These are phyloP conservation scores for Corythucha ciliata DNA, from an alignment of 2,888 invertebrate genomes.

Conservation along the genomic window DNA sequence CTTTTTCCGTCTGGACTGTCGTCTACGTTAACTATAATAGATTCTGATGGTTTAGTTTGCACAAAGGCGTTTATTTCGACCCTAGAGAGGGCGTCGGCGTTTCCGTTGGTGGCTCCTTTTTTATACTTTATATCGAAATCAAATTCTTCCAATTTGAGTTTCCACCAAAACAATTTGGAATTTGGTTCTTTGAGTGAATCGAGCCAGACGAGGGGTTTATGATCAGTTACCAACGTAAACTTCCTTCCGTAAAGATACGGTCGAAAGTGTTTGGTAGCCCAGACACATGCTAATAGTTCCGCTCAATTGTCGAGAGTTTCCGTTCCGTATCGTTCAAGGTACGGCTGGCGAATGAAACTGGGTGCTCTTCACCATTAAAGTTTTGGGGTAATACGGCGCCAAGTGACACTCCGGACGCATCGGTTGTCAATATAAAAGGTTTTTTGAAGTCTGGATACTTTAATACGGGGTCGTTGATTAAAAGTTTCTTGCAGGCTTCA, in stretches of 20 bases:
- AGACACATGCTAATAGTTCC: constrained; percentile 9
- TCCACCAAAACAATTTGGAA: constrained; percentile 12
- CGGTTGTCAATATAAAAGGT: constrained; percentile 38
- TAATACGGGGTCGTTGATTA: constrained; percentile 21
- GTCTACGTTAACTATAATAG: too few relatives aligned
- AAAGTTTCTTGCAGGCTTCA: constrained; percentile 17
- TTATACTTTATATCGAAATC: constrained; percentile 38
- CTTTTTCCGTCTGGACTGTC: too few relatives aligned
- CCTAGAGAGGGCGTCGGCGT: constrained; percentile 36
- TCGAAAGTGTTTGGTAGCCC: constrained; percentile 5
- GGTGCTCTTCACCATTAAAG: constrained; percentile 6
- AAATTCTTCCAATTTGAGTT: neutral
- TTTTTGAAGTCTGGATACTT: constrained; percentile 38
- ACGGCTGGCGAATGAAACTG: constrained; percentile 40
- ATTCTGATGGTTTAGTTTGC: too few relatives aligned
- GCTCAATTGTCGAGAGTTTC: neutral
- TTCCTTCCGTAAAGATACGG: neutral
- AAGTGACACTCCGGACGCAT: constrained; percentile 37
- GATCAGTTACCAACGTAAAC: neutral
- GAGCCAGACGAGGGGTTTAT: constrained; percentile 16
- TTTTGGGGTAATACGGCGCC: too few relatives aligned
- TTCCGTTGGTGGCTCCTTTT: constrained; percentile 35
- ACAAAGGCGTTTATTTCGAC: constrained; percentile 12
- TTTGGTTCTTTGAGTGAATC: constrained; percentile 11
- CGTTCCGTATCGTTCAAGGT: constrained; percentile 34